These are phyloP conservation scores for Sternarchorhynchus goeldii DNA, from an alignment of 2,797 vertebrate species.

Conservation along the genomic window DNA sequence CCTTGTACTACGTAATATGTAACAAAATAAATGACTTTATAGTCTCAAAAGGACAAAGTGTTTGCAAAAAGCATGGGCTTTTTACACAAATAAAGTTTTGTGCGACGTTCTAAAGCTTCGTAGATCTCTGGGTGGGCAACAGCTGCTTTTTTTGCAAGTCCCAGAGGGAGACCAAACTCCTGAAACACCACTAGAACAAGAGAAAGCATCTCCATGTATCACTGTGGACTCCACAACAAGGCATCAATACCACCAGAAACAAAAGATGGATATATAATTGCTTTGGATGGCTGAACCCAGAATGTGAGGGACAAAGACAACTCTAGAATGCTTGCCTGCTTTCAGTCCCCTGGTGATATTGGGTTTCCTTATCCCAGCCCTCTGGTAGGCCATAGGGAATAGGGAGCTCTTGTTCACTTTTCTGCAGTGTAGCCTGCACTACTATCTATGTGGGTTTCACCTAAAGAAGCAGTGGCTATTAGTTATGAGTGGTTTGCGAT, in stretches of 20 bases:
- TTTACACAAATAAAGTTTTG: slow-evolving; percentile 33
- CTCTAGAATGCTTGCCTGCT: slow-evolving; percentile 50
- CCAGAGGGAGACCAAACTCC: slow-evolving; percentile 6
- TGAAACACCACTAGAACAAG: slow-evolving; percentile 35
- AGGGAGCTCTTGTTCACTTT: slow-evolving; percentile 2
- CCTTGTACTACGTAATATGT: slow-evolving; percentile 16
- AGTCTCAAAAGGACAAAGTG: slow-evolving; percentile 1
- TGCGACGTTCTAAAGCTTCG: slow-evolving; percentile 14
- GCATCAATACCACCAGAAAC: slow-evolving; percentile 35
- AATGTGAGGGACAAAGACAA: slow-evolving; percentile 47
- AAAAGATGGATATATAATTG: slow-evolving; percentile 42
- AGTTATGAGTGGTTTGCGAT: neutral
- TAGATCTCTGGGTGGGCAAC: slow-evolving; percentile 15
- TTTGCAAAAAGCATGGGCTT: slow-evolving; percentile 7
- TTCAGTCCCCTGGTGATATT: slow-evolving; percentile 60
- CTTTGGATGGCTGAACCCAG: slow-evolving; percentile 55
- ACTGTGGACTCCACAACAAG: slow-evolving; percentile 29
- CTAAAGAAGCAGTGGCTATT: neutral
- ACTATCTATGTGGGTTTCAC: neutral
- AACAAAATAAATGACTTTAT: slow-evolving; percentile 35
- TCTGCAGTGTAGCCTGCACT: neutral
- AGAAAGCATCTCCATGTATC: slow-evolving; percentile 29
- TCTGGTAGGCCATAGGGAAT: neutral
- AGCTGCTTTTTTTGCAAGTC: neutral
- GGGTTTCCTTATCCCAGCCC: slow-evolving; percentile 53